A percentile compares a stretch with the other conserved stretches of the same genome.
These are phyloP conservation scores for Gopherus evgoodei DNA, from an alignment of 2,113 vertebrate species.

Conservation along the genomic window DNA sequence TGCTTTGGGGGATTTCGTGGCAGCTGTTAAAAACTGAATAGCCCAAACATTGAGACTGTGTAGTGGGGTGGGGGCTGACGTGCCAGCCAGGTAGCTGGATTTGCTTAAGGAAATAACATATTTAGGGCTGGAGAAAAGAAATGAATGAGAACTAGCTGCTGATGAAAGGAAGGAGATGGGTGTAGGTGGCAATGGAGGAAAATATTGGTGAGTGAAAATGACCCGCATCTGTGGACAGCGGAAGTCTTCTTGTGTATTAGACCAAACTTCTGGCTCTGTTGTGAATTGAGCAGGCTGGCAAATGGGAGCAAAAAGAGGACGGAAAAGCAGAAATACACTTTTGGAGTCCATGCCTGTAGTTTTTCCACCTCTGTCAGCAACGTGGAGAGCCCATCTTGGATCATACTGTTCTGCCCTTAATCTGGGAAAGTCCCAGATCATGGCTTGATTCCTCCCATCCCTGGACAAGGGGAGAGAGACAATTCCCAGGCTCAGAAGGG, in stretches of 20 bases:
- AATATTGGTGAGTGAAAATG: not conserved
- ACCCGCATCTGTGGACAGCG: not conserved
- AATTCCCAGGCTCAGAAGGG: not conserved
- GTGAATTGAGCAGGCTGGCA: not conserved
- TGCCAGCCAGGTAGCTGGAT: not conserved
- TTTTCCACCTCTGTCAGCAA: not conserved
- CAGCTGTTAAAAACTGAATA: not conserved
- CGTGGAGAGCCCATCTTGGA: not conserved
- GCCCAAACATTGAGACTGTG: not conserved
- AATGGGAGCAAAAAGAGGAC: not conserved
- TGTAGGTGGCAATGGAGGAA: not conserved
- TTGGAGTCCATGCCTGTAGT: not conserved
- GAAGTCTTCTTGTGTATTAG: not conserved
- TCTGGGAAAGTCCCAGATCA: not conserved
- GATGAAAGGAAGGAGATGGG: not conserved
- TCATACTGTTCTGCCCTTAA: not conserved
- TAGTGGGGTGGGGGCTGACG: not conserved
- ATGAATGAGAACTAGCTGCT: not conserved
- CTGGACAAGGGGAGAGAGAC: not conserved
- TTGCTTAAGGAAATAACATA: not conserved
- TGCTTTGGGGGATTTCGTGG: not conserved
- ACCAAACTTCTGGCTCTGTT: not conserved
- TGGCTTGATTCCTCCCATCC: not conserved
- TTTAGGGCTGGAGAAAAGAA: not conserved
- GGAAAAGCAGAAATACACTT: not conserved